These are phyloP conservation scores for Scarus forsteni DNA, from an alignment of 2,797 vertebrate genomes.

Conservation along the genomic window DNA sequence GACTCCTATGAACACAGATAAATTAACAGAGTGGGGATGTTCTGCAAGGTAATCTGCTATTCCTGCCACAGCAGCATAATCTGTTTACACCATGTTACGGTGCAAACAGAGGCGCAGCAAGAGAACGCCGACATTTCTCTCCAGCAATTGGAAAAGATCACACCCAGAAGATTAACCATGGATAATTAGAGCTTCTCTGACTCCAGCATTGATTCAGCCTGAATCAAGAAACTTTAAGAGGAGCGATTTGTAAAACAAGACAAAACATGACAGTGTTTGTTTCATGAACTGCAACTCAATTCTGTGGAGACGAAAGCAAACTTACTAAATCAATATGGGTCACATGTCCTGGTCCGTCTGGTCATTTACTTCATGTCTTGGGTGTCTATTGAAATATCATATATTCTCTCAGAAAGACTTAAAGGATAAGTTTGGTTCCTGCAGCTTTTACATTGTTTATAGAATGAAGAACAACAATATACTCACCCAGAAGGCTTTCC, in stretches of 20 bases:
- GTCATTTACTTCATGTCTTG: too few species aligned
- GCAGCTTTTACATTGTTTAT: too few species aligned
- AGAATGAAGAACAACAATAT: too few species aligned
- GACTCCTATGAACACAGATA: not conserved
- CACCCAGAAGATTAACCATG: not conserved
- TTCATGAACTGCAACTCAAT: not conserved
- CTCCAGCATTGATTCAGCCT: too few species aligned
- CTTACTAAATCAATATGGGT: too few species aligned
- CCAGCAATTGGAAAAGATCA: not conserved
- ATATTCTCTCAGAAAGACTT: too few species aligned
- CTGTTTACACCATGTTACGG: not conserved
- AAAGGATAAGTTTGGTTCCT: too few species aligned
- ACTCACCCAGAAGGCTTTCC: too few species aligned
- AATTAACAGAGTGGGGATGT: not conserved
- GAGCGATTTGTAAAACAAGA: not conserved
- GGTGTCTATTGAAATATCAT: too few species aligned
- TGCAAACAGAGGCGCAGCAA: slow-evolving; percentile 1
- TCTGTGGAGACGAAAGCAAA: too few species aligned
- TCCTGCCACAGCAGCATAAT: not conserved
- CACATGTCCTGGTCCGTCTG: too few species aligned
- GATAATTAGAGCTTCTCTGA: slow-evolving; percentile 8
- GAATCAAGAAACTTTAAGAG: not conserved
- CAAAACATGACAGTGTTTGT: not conserved
- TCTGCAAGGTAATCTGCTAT: not conserved
- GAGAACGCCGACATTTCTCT: not conserved